phyloP scores from a whole-genome alignment of 2,888 invertebrate species.

The Drosophila yooni region DNA sequence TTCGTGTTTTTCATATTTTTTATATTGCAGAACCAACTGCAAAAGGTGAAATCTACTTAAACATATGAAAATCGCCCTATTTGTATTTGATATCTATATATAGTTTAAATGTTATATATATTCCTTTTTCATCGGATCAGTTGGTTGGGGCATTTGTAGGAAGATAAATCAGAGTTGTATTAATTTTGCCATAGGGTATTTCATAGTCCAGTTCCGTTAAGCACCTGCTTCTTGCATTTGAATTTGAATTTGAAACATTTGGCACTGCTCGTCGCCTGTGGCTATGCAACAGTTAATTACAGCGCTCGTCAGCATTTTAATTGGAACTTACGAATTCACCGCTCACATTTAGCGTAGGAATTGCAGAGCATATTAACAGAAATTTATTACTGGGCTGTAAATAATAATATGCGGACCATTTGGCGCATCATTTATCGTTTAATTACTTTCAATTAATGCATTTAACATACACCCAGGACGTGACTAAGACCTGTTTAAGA shows the following conservation, averaged over 20 bases:
- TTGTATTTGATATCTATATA: neutral
- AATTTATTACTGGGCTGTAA: constrained; percentile 1
- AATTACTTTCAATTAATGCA: constrained; percentile 65
- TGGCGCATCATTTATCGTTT: constrained; percentile 37
- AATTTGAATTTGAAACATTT: neutral
- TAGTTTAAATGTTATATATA: neutral
- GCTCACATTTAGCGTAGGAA: neutral
- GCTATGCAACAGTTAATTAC: constrained; percentile 5
- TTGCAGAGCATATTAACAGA: neutral
- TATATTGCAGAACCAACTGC: too few relatives aligned
- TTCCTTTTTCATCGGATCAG: neutral
- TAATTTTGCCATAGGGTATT: neutral
- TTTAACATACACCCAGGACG: constrained; percentile 24
- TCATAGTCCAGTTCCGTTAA: neutral
- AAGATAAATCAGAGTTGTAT: neutral
- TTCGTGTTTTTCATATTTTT: neutral
- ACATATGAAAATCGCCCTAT: too few relatives aligned
- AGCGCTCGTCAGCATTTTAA: neutral
- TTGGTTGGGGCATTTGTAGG: neutral
- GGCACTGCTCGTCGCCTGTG: neutral
- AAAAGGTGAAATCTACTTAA: too few relatives aligned
- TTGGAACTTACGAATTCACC: neutral
- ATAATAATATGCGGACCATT: neutral
- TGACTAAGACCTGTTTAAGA: neutral
- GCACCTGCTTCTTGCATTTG: neutral